A percentile compares a stretch with the other conserved stretches of the same genome.
Evolutionary conservation across 2,113 vertebrate species (phyloP).

Genomic region (Nicator chloris): DNA sequence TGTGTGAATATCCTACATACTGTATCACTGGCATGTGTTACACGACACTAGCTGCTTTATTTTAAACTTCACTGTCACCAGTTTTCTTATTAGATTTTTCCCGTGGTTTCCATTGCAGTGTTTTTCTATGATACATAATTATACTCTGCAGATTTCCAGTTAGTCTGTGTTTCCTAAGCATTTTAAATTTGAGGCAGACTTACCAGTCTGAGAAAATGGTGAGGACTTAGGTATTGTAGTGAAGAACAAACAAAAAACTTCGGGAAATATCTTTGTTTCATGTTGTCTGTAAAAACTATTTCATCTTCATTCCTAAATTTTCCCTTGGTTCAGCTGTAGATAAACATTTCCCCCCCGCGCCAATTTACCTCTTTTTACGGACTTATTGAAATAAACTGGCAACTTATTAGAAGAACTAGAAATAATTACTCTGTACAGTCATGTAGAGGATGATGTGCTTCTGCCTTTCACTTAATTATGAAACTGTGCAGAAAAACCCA

Average conservation of each 20-base stretch:
- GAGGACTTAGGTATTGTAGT: not conserved
- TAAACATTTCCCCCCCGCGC: not conserved
- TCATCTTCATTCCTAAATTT: not conserved
- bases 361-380: not conserved
- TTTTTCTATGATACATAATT: not conserved
- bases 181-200: not conserved
- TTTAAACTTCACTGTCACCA: not conserved
- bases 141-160: not conserved
- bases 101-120: not conserved
- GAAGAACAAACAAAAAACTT: not conserved
- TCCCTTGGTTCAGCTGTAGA: not conserved
- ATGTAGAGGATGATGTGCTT: not conserved
- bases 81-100: not conserved
- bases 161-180: not conserved
- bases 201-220: not conserved
- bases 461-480: not conserved
- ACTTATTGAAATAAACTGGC: not conserved
- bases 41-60: not conserved
- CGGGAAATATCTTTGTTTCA: not conserved
- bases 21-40: not conserved
- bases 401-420: not conserved
- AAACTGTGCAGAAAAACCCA: not conserved
- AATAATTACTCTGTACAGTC: not conserved
- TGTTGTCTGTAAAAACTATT: not conserved
- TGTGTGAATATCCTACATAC: not conserved